Percentiles rank a stretch among this genome's conserved stretches.
Evolutionary conservation across 2,888 invertebrate genomes (phyloP).

Genomic region (Leucoma salicis): DNA sequence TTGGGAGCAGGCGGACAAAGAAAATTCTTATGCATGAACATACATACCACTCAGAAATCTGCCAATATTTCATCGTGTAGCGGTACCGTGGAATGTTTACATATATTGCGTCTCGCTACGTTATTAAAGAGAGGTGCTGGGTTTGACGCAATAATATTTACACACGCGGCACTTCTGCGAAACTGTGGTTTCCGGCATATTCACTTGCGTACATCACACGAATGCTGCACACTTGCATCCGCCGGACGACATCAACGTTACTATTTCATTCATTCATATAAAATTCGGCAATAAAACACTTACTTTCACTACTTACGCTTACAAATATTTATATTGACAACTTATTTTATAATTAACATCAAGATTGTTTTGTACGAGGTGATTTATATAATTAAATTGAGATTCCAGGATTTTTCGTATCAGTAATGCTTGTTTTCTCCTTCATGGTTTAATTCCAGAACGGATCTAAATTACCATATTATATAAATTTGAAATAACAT

Average conservation of each 20-base stretch:
- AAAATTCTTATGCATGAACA: conserved; percentile 39
- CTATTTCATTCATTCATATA: conserved; percentile 30
- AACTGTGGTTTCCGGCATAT: conserved; percentile 59
- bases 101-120: conserved; percentile 42
- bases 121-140: conserved; percentile 41
- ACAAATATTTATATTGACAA: conserved; percentile 9
- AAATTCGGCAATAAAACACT: conserved; percentile 35
- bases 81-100: conserved; percentile 51
- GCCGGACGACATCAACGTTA: conserved; percentile 30
- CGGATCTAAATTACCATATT: conserved; percentile 19
- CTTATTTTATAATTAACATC: background rate
- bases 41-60: conserved; percentile 45
- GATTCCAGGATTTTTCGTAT: conserved; percentile 10
- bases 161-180: conserved; percentile 57
- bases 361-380: background rate
- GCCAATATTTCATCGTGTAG: conserved; percentile 51
- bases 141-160: conserved; percentile 59
- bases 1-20: conserved; percentile 43
- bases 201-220: conserved; percentile 25
- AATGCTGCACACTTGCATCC: conserved; percentile 28
- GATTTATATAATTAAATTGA: conserved; percentile 1
- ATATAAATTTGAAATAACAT: conserved; percentile 13
- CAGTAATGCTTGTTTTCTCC: conserved; percentile 6
- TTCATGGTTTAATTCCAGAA: conserved; percentile 21
- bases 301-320: conserved; percentile 29